phyloP scores from a whole-genome alignment of 2,888 invertebrate species.

The Hedya salicella region DNA sequence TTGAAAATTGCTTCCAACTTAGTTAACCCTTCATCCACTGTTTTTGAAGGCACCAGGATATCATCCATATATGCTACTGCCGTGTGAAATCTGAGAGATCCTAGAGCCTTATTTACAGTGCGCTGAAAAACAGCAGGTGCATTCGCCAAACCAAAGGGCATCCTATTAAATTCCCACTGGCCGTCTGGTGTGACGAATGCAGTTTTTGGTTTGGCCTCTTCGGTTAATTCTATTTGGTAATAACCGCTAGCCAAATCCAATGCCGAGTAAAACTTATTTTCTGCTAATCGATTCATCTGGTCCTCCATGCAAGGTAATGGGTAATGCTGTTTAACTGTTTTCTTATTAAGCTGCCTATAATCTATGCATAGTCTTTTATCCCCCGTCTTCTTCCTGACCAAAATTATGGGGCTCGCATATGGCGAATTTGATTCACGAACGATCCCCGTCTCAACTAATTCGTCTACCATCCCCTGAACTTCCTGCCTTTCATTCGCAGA shows the following conservation, averaged over 20 bases:
- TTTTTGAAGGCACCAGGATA: conserved; percentile 9
- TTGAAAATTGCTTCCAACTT: conserved; percentile 14
- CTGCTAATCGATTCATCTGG: conserved; percentile 32
- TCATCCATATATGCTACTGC: conserved; percentile 13
- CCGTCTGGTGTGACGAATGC: background rate
- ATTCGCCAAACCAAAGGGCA: too few relatives aligned
- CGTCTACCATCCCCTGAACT: too few relatives aligned
- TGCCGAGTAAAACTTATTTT: conserved; percentile 2
- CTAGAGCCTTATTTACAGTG: conserved; percentile 6
- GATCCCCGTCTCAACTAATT: too few relatives aligned
- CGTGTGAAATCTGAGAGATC: too few relatives aligned
- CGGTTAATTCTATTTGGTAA: conserved; percentile 27
- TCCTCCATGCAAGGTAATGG: conserved; percentile 38
- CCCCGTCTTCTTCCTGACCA: too few relatives aligned
- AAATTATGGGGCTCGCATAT: too few relatives aligned
- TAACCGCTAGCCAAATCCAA: conserved; percentile 36
- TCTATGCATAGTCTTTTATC: too few relatives aligned
- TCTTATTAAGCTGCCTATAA: too few relatives aligned
- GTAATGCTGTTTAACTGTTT: conserved; percentile 34
- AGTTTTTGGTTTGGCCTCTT: conserved; percentile 29
- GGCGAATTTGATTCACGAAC: too few relatives aligned
- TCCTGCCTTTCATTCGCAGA: too few relatives aligned
- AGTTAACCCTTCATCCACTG: conserved; percentile 12
- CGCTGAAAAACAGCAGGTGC: too few relatives aligned
- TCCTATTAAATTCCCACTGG: too few relatives aligned